These are phyloP conservation scores for Diarsia mendica DNA, from an alignment of 2,888 invertebrate species.

Conservation along the genomic window DNA sequence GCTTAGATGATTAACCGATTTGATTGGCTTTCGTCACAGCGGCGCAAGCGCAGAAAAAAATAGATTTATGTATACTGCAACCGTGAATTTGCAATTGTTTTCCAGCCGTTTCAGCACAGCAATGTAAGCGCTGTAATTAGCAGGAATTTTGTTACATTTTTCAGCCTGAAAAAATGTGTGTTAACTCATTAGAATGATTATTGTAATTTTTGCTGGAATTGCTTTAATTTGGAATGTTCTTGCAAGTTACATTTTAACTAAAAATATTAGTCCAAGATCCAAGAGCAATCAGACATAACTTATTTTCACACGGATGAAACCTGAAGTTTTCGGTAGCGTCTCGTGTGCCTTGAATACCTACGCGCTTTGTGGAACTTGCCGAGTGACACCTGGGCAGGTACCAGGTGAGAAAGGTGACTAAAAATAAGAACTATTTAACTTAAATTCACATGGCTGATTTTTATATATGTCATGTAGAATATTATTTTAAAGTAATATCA, in stretches of 20 bases:
- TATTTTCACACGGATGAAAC: too few species aligned
- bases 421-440: too few species aligned
- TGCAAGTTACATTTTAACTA: constrained; percentile 2
- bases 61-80: constrained; percentile 56
- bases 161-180: constrained; percentile 24
- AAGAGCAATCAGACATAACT: too few species aligned
- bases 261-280: too few species aligned
- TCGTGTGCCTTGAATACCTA: too few species aligned
- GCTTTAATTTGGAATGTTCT: background rate
- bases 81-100: constrained; percentile 51
- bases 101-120: constrained; percentile 51
- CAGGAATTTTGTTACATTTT: constrained; percentile 42
- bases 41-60: constrained; percentile 43
- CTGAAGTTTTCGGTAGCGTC: too few species aligned
- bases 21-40: constrained; percentile 62
- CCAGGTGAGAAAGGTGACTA: too few species aligned
- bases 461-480: too few species aligned
- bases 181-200: constrained; percentile 24
- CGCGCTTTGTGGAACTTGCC: too few species aligned
- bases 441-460: too few species aligned
- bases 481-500: too few species aligned
- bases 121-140: constrained; percentile 38
- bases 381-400: too few species aligned
- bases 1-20: constrained; percentile 55
- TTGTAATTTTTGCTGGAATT: constrained; percentile 30